Conservation (phyloP, 2,113 vertebrate genomes). For the Triplophysa dalaica region DNA sequence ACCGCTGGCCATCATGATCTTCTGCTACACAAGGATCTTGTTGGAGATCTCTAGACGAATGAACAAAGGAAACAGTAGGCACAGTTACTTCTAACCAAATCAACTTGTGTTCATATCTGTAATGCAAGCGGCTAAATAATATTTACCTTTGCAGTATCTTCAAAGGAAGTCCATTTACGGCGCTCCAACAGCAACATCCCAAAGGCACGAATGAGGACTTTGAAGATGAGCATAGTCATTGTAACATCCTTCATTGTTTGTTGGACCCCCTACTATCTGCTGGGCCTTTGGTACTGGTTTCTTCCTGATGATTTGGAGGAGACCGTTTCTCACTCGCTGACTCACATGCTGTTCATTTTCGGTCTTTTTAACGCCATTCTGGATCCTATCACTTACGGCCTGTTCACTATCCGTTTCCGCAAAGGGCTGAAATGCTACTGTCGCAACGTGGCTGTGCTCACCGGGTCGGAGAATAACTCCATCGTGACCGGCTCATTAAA, state of each 20-base stretch:
- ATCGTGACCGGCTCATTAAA: constrained; percentile 66
- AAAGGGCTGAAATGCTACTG: constrained; percentile 68
- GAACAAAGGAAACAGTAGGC: constrained; percentile 69
- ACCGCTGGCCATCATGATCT: constrained; percentile 80
- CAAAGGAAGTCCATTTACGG: constrained; percentile 74
- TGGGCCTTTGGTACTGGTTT: constrained; percentile 82
- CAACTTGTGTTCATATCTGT: neutral
- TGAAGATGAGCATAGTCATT: constrained; percentile 82
- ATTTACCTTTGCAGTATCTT: constrained; percentile 64
- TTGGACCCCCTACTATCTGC: constrained; percentile 81
- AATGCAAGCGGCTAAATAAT: neutral
- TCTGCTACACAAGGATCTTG: constrained; percentile 78
- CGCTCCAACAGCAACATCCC: constrained; percentile 82
- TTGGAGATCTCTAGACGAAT: constrained; percentile 80
- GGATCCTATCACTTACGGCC: constrained; percentile 77
- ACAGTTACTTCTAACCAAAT: neutral
- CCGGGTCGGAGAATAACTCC: constrained; percentile 66
- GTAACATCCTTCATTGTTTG: constrained; percentile 81
- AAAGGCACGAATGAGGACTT: constrained; percentile 79
- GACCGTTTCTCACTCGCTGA: constrained; percentile 77
- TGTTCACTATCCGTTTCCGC: constrained; percentile 75
- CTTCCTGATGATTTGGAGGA: constrained; percentile 77
- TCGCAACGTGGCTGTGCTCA: constrained; percentile 22
- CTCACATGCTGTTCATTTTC: constrained; percentile 81
- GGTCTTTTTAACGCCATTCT: constrained; percentile 78